phyloP scores from a whole-genome alignment of 2,888 invertebrate genomes.

The Clunio marinus region DNA sequence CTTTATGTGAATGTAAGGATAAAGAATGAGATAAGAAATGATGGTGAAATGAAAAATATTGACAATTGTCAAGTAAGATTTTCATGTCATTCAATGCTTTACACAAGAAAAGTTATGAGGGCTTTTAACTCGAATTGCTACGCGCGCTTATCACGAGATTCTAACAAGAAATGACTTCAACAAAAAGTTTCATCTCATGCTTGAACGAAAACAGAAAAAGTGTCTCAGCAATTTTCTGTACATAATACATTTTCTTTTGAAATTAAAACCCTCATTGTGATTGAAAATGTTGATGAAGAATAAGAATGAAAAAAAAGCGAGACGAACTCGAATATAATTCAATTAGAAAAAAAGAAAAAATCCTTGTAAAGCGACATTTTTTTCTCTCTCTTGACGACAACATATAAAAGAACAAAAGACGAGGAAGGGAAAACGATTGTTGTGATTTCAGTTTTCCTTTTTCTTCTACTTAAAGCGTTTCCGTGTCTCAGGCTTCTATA shows the following conservation, averaged over 20 bases:
- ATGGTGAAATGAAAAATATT: conserved; percentile 1
- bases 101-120: conserved; percentile 8
- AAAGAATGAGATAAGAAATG: neutral
- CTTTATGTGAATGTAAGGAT: too few species aligned
- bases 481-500: neutral
- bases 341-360: conserved; percentile 8
- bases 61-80: conserved; percentile 9
- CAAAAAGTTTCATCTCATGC: neutral
- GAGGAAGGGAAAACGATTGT: neutral
- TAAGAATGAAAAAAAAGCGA: neutral
- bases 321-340: conserved; percentile 25
- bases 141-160: neutral
- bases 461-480: neutral
- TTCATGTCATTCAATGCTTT: neutral
- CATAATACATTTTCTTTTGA: neutral
- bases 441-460: conserved; percentile 16
- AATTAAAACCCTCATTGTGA: conserved; percentile 17
- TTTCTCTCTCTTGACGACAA: neutral
- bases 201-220: neutral
- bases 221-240: neutral
- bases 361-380: conserved; percentile 21
- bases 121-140: conserved; percentile 1
- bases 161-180: neutral
- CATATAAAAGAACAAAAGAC: neutral
- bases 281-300: neutral